Conservation (phyloP, 2,113 vertebrate genomes). For the Callorhinus ursinus region DNA sequence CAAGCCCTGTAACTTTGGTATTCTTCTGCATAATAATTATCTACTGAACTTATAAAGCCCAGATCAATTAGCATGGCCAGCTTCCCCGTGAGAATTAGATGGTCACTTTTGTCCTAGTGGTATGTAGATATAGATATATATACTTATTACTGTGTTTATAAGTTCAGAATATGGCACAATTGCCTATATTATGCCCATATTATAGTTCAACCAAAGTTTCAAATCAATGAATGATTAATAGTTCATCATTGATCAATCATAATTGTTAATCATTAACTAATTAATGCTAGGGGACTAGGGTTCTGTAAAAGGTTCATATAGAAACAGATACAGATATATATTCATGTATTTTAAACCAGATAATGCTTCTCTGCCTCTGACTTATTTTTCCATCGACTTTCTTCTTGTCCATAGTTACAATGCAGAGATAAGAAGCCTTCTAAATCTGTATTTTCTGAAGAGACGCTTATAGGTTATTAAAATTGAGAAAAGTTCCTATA, state of each 20-base stretch:
- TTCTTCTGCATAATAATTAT: background rate
- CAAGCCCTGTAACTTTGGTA: background rate
- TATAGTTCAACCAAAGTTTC: background rate
- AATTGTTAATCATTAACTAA: background rate
- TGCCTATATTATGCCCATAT: background rate
- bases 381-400: background rate
- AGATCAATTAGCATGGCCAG: background rate
- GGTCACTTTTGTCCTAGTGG: background rate
- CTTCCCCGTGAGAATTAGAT: background rate
- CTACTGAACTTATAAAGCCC: background rate
- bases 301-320: background rate
- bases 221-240: background rate
- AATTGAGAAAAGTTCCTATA: background rate
- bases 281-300: background rate
- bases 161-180: background rate
- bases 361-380: background rate
- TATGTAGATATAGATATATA: background rate
- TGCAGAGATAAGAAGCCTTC: background rate
- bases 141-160: background rate
- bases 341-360: background rate
- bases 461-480: background rate
- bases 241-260: background rate
- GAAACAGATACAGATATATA: background rate
- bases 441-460: background rate
- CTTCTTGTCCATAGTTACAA: background rate